Conservation (phyloP, 2,888 invertebrate genomes). For the Gonocerus acuteangulatus region DNA sequence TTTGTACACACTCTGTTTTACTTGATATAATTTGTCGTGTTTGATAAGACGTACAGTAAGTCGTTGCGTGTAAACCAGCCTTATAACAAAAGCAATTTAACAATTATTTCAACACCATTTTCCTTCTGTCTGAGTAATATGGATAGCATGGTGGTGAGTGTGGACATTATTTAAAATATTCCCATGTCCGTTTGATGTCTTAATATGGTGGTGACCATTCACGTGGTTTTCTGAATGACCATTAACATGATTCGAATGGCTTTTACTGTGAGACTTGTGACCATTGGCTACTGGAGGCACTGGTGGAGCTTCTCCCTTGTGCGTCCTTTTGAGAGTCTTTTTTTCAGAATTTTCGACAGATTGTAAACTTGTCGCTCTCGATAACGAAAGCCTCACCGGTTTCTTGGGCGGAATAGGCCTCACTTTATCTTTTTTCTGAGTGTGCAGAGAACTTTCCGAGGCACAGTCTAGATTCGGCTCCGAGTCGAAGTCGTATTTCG, state of each 20-base stretch:
- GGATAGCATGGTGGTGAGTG: conserved; percentile 3
- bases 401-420: conserved; percentile 79
- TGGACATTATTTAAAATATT: conserved; percentile 1
- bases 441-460: conserved; percentile 35
- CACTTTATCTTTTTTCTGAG: conserved; percentile 42
- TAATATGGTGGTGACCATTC: conserved; percentile 2
- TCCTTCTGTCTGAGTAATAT: conserved; percentile 25
- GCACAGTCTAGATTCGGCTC: conserved; percentile 54
- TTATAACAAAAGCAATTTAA: too few relatives aligned
- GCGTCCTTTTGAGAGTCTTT: conserved; percentile 56
- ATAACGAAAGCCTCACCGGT: conserved; percentile 65
- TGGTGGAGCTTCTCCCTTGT: conserved; percentile 47
- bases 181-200: conserved; percentile 17
- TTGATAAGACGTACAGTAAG: too few relatives aligned
- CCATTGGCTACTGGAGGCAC: conserved; percentile 9
- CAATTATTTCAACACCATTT: conserved; percentile 34
- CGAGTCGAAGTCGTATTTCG: conserved; percentile 35
- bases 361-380: conserved; percentile 74
- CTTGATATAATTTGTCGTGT: too few relatives aligned
- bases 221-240: conserved; percentile 3
- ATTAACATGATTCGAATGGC: not conserved
- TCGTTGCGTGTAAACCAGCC: too few relatives aligned
- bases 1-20: too few relatives aligned
- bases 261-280: conserved; percentile 1
- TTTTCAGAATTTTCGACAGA: conserved; percentile 50